These are phyloP conservation scores for Leucoraja ocellata DNA, from an alignment of 2,797 vertebrate genomes.

Conservation along the genomic window DNA sequence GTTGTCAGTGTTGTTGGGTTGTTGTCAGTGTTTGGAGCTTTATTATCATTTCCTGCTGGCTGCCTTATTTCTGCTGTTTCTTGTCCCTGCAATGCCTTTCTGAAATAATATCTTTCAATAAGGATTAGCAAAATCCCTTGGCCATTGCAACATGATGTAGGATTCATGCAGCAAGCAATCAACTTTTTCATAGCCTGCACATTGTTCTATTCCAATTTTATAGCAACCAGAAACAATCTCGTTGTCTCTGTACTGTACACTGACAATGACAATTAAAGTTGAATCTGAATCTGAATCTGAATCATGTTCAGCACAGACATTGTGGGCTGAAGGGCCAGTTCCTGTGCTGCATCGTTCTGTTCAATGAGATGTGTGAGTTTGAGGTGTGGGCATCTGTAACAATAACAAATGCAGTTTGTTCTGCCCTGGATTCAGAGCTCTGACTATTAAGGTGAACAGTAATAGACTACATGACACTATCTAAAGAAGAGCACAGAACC, in stretches of 20 bases:
- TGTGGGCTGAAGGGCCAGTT: too few relatives aligned
- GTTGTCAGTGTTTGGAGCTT: background rate
- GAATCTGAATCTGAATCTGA: too few relatives aligned
- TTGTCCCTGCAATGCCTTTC: background rate
- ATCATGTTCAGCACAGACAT: too few relatives aligned
- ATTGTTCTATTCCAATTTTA: background rate
- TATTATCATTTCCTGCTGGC: background rate
- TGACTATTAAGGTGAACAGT: background rate
- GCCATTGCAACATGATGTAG: background rate
- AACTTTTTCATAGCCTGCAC: background rate
- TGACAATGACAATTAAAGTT: too few relatives aligned
- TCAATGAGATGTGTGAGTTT: background rate
- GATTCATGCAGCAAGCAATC: background rate
- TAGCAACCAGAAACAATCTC: background rate
- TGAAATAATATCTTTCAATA: background rate
- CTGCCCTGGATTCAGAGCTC: background rate
- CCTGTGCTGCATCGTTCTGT: too few relatives aligned
- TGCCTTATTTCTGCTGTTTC: background rate
- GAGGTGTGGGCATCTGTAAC: background rate
- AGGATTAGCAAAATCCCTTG: background rate
- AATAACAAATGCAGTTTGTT: background rate
- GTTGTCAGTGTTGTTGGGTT: background rate
- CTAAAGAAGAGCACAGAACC: background rate
- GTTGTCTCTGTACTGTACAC: too few relatives aligned
- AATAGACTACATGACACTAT: background rate